Base-by-base conservation (phyloP, 1,140 invertebrate genomes). In the Orussus abietinus region DNA sequence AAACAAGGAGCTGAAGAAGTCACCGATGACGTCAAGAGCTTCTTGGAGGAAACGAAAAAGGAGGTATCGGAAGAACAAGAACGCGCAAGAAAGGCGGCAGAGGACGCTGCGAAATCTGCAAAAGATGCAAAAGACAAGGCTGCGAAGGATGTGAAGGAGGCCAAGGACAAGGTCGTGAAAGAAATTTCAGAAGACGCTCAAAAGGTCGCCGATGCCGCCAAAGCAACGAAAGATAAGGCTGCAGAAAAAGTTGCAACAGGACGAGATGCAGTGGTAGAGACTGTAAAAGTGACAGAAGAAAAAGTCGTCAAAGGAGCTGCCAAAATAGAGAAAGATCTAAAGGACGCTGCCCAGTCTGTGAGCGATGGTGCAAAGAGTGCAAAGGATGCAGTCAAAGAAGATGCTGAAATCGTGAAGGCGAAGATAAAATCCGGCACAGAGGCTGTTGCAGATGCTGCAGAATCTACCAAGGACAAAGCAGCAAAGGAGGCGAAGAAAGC, bases 71-170 rank as follows among this genome's bases (percentile, higher is more conserved):
- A 36, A 20, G 34, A 36, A 20, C 9, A n/a, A 5, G 15, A 36
- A 20, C 34, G 34, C 15, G 34, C 18, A 6, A 15, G 15, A 17
- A 15, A 0, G 10, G 34, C 34, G 7, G 34, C 34, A 3, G n/a
- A 36, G 34, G 34, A 36, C 7, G n/a, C 14, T 19, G 13, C 34
- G 9, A 20, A 36, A 12, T 15, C 13, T 1, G 15, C 18, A 9
- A 35, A 41, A 30, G 26, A 32, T 10, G 6, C 10, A 5, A 18
- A 9, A 19, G 4, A 11, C 14, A 41, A 45, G 11, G 31, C 40
- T 9, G 20, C 31, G 1, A 43, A 54, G 2, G 49, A 59, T 18
- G 30, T 40, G n/a, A 38, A 20, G 34, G 15, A 42, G 0, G 10
- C 35, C 0, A 51, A 45, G 5, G 44, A 53, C 25, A 43, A 44